phyloP scores from a whole-genome alignment of 2,888 invertebrate genomes.

The Heliconius aoede region DNA sequence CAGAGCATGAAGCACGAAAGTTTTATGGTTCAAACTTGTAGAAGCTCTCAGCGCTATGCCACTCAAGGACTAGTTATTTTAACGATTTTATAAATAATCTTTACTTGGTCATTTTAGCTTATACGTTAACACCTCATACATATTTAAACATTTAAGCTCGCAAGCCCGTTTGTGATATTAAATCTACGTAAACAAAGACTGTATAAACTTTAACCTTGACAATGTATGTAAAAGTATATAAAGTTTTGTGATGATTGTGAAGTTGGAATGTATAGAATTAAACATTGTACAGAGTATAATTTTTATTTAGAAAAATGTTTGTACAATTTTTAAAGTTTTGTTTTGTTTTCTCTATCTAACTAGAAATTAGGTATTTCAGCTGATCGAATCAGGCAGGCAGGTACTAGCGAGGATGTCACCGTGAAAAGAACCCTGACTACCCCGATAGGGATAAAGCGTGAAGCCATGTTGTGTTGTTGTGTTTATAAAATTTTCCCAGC shows the following conservation, averaged over 20 bases:
- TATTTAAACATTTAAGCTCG: constrained; percentile 6
- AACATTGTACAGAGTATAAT: background rate
- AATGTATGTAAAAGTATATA: background rate
- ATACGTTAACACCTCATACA: constrained; percentile 7
- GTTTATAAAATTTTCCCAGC: background rate
- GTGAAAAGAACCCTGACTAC: too few relatives aligned
- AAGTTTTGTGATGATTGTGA: background rate
- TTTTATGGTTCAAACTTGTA: background rate
- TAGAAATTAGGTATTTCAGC: too few relatives aligned
- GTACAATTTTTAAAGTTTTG: too few relatives aligned
- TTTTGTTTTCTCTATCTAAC: too few relatives aligned
- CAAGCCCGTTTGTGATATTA: background rate
- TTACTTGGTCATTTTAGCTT: constrained; percentile 3
- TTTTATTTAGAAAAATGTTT: too few relatives aligned
- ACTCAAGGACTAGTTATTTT: constrained; percentile 3
- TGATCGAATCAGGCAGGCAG: too few relatives aligned
- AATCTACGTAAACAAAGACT: constrained; percentile 37
- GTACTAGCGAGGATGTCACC: too few relatives aligned
- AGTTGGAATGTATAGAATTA: background rate
- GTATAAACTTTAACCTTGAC: constrained; percentile 25
- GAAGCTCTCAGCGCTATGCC: constrained; percentile 8
- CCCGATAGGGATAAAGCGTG: too few relatives aligned
- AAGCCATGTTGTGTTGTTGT: too few relatives aligned
- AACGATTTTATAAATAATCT: constrained; percentile 1
- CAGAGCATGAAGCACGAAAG: background rate